phyloP scores from a whole-genome alignment of 2,797 vertebrate species.

The Rhinatrema bivittatum region DNA sequence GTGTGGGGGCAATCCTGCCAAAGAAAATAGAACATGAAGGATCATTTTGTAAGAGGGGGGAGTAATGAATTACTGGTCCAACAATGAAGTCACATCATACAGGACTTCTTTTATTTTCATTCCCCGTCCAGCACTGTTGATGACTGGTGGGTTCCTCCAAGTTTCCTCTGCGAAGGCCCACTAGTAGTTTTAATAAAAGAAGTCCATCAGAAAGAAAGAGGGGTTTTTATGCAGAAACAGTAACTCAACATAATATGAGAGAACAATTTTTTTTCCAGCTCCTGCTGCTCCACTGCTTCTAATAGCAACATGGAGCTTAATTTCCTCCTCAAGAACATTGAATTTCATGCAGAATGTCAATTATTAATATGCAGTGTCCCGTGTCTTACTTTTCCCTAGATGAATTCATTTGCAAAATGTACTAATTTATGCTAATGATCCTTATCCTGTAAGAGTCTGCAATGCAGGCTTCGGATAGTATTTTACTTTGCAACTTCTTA shows the following conservation, averaged over 20 bases:
- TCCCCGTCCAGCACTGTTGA: slow-evolving; percentile 57
- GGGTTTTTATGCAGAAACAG: slow-evolving; percentile 82
- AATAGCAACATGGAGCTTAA: slow-evolving; percentile 80
- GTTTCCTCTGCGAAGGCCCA: slow-evolving; percentile 19
- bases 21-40: slow-evolving; percentile 26
- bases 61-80: slow-evolving; percentile 14
- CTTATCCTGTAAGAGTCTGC: slow-evolving; percentile 59
- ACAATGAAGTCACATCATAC: slow-evolving; percentile 15
- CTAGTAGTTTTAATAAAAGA: slow-evolving; percentile 69
- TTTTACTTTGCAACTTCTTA: too few relatives aligned
- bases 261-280: slow-evolving; percentile 71
- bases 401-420: slow-evolving; percentile 70
- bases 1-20: slow-evolving; percentile 6
- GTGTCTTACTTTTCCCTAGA: slow-evolving; percentile 68
- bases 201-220: slow-evolving; percentile 71
- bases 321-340: slow-evolving; percentile 69
- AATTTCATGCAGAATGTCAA: slow-evolving; percentile 73
- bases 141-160: slow-evolving; percentile 25
- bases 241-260: slow-evolving; percentile 65
- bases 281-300: slow-evolving; percentile 70
- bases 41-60: slow-evolving; percentile 23
- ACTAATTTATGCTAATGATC: slow-evolving; percentile 70
- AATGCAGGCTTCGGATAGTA: slow-evolving; percentile 10
- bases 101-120: slow-evolving; percentile 69
- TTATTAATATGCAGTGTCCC: slow-evolving; percentile 73